Evolutionary conservation across 2,797 vertebrate genomes (phyloP), one percentile per base, ranked within the genome.

Genomic region (Gymnothorax javanicus): DNA sequence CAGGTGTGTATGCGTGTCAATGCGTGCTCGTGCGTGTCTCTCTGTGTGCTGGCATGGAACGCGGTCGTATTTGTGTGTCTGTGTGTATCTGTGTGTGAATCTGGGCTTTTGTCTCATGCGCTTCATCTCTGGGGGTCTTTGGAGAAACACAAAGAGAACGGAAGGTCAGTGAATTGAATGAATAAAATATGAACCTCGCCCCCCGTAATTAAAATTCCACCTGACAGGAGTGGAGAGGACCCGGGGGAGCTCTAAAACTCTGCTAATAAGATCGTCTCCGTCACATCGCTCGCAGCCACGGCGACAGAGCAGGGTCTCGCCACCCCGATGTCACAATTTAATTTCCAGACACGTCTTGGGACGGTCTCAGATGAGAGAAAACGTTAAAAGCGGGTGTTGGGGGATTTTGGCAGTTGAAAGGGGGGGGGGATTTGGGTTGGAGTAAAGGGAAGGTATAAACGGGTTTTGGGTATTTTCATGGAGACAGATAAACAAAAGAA

Each of bases 261-360:
- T 79, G 75, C 75, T 79, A 79, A 79, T 79, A 79, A 79, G 75
- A 79, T 79, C n/a, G 75, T 79, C 52, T 79, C 75, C 12, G 75
- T 56, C 15, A 23, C 17, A 67, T 17, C 11, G 75, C 75, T 79
- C 5, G 75, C 75, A 79, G 75, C 52, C 75, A 77, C 13, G 56
- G 75, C n/a, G 75, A 79, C 75, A 79, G 17, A 54, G 75, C 75
- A 23, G 75, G 75, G n/a, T n/a, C 75, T 56, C 11, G 56, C 75
- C 50, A 50, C 75, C 75, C 50, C 75, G 11, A 50, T 54, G 75
- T 54, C 75, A 79, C 75, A 79, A 79, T 79, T 79, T 79, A 79
- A 9, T 79, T 79, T 50, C 75, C 75, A 79, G 75, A 79, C 75
- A 79, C 75, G 75, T 54, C 75, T 54, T 2, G 17, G n/a, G 75